A percentile compares a stretch with the other conserved stretches of the same genome.
These are phyloP conservation scores for Polyommatus icarus DNA, from an alignment of 2,888 invertebrate species.

Conservation along the genomic window DNA sequence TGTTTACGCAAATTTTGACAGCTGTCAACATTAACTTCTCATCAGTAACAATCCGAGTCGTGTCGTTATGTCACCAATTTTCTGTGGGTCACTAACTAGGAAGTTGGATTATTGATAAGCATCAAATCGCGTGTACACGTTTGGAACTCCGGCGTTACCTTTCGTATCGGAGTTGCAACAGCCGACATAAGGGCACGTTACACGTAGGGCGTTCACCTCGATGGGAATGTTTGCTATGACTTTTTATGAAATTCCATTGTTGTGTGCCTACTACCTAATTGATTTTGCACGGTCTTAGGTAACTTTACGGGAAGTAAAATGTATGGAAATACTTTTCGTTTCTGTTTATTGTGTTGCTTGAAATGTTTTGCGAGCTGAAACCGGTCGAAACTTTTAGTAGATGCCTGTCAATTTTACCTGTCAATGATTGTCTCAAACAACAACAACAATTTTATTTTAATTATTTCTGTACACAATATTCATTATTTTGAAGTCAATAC, in stretches of 20 bases:
- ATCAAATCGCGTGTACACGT: background rate
- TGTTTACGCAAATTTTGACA: too few species aligned
- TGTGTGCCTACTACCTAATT: background rate
- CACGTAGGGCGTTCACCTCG: background rate
- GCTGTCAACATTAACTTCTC: too few species aligned
- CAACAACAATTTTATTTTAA: too few species aligned
- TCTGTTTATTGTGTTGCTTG: background rate
- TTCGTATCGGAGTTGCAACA: background rate
- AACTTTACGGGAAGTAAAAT: background rate
- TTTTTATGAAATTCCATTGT: constrained; percentile 19
- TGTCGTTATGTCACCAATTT: background rate
- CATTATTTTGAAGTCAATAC: too few species aligned
- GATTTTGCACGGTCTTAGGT: background rate
- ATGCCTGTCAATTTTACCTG: too few species aligned
- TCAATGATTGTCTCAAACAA: too few species aligned
- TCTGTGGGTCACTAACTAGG: constrained; percentile 1
- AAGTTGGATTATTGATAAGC: background rate
- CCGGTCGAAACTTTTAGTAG: too few species aligned
- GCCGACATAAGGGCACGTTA: background rate
- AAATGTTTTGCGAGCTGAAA: background rate
- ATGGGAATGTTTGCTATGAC: background rate
- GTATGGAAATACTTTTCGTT: background rate
- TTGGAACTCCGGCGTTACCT: background rate
- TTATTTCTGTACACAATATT: too few species aligned
- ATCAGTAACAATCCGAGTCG: background rate